A percentile compares a stretch with the other conserved stretches of the same genome.
phyloP scores from a whole-genome alignment of 2,113 vertebrate species.

The Scalopus aquaticus region DNA sequence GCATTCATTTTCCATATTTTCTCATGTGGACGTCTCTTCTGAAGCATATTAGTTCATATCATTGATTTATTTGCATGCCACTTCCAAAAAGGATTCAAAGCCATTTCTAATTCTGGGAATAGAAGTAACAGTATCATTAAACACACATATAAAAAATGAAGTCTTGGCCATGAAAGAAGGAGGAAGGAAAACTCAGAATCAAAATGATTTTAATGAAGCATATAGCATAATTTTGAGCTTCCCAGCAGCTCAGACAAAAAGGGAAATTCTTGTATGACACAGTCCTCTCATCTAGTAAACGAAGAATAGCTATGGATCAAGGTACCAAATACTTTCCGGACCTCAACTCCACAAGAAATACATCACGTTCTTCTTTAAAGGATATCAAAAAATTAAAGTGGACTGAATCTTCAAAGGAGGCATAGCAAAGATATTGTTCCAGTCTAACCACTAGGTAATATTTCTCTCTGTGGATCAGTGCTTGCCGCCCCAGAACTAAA shows the following conservation, averaged over 20 bases:
- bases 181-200: conserved; percentile 10
- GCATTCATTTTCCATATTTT: not conserved
- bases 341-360: not conserved
- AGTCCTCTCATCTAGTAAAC: not conserved
- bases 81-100: conserved; percentile 33
- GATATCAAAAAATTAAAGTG: not conserved
- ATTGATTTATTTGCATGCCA: conserved; percentile 8
- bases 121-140: not conserved
- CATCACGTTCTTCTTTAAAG: not conserved
- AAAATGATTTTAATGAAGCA: conserved; percentile 5
- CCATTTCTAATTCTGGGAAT: not conserved
- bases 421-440: conserved; percentile 10
- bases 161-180: not conserved
- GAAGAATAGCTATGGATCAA: not conserved
- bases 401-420: conserved; percentile 25
- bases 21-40: not conserved
- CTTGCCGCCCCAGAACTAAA: conserved; percentile 62
- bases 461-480: conserved; percentile 62
- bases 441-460: conserved; percentile 40
- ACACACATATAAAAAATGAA: not conserved
- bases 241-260: conserved; percentile 9
- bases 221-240: not conserved
- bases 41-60: not conserved
- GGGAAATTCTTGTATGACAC: not conserved
- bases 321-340: not conserved